Conservation (phyloP, 2,888 invertebrate genomes). For the Lapara coniferarum region DNA sequence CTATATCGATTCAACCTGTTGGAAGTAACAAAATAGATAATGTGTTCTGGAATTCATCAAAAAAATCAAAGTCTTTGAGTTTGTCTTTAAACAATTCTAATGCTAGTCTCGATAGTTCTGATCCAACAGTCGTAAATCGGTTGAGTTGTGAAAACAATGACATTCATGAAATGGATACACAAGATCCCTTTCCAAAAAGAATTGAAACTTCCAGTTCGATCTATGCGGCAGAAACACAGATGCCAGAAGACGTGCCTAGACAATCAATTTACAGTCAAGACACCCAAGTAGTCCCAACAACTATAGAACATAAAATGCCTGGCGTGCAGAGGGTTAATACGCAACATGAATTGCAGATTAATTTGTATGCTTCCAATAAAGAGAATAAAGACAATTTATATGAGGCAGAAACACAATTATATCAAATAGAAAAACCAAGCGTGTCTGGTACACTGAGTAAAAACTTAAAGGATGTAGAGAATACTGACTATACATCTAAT, state of each 20-base stretch:
- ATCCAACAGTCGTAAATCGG: neutral
- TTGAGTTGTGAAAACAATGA: constrained; percentile 29
- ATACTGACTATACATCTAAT: constrained; percentile 33
- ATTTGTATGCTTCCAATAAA: constrained; percentile 56
- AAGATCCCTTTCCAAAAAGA: constrained; percentile 43
- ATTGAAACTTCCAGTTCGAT: constrained; percentile 46
- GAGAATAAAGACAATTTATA: constrained; percentile 53
- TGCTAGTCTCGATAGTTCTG: constrained; percentile 49
- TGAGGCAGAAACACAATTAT: constrained; percentile 52
- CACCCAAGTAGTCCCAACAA: constrained; percentile 47
- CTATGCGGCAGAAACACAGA: constrained; percentile 34
- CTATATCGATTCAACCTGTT: constrained; percentile 57
- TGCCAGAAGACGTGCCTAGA: constrained; percentile 28
- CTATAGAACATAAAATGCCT: constrained; percentile 47
- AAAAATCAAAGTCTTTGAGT: constrained; percentile 60
- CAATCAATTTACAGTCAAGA: constrained; percentile 43
- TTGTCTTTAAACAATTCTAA: constrained; percentile 52
- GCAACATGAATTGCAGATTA: constrained; percentile 58
- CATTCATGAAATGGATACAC: constrained; percentile 63
- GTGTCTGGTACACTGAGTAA: neutral
- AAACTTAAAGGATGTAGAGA: constrained; percentile 19
- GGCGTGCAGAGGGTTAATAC: constrained; percentile 54
- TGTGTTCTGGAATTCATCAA: constrained; percentile 64
- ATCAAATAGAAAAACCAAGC: neutral
- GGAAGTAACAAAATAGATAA: constrained; percentile 62